Base-by-base conservation (phyloP, 2,888 invertebrate genomes). In the Neoaliturus tenellus region DNA sequence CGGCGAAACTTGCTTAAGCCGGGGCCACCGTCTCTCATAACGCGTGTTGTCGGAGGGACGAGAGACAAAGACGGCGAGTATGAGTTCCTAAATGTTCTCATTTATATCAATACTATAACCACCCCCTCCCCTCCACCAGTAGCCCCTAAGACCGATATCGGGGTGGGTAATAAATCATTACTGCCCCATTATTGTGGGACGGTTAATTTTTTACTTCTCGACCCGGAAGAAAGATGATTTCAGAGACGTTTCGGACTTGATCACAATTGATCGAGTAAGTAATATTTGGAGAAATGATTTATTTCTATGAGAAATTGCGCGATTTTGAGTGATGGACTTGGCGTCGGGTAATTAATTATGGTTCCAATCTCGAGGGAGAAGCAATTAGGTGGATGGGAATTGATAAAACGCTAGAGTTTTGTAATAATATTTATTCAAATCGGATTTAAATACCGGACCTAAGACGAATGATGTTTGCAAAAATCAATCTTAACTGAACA, bases 171-270 rank as follows among this genome's bases (percentile, higher is more conserved):
- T 82, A 51, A 82, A 82, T 82, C 82, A 82, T 82, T 82, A 73
- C 73, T 67, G 73, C 55, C 82, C 82, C 82, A 82, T 82, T 73
- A 73, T 55, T 25, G 73, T 28, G 28, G 55, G 73, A 58, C 48
- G 58, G 51, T 82, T 82, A 73, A 55, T 73, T 82, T 82, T 82
- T 82, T 73, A 82, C 82, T 73, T 81, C 58, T 82, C 55, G 81
- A 39, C 81, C 73, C 73, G 55, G 48, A 82, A 73, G 71, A 73
- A 73, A 55, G 51, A 73, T 73, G 39, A 82, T 82, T 71, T 71
- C 25, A 20, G 55, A 78, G 55, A 55, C 78, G 48, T 41, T 28
- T 28, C n/a, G 20, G 48, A 33, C 78, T 75, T 55, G 78, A 78
- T 78, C 78, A 78, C 78, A 78, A 78, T 78, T 78, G 78, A 78